Base-by-base conservation (phyloP, 2,888 invertebrate species). In the Drepana falcataria region DNA sequence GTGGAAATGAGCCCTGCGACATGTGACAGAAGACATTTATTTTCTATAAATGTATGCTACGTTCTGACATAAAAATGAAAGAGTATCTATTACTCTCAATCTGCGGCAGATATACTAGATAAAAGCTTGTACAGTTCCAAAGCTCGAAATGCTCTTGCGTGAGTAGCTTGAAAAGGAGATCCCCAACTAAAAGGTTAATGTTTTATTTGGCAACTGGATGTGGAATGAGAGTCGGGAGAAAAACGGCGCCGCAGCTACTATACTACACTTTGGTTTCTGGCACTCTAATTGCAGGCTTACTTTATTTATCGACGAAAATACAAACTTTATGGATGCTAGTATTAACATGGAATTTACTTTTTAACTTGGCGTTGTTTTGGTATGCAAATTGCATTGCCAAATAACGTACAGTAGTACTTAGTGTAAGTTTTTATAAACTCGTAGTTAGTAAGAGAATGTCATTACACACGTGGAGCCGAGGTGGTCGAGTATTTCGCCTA, bases 141-240 rank as follows among this genome's bases (percentile, higher is more conserved):
- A 49, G 49, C 49, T 33, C 37, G n/a, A 49, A 49, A 49, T 49
- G 37, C 2, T 49, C 33, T 49, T 49, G 49, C 33, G 53, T 56
- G 56, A 49, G 62, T 59, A 57, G 62, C 65, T 65, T 56, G 57
- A 55, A 48, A 62, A 60, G 60, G 51, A 59, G 55, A 51, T 40
- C 21, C 21, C 21, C 21, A 59, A 58, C 58, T 60, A 64, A 67
- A 67, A 62, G 55, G 58, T 59, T 60, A 67, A 70, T 71, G 67
- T 70, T 75, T 65, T 67, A 68, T 71, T 75, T 75, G 69, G 71
- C 73, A 73, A 54, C 9, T 9, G 2, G 55, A 55, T 49, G 40
- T 51, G 55, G 48, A 59, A 57, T 57, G 61, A 61, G 58, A 65
- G 51, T 59, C 54, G 59, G 59, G 60, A 63, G 71, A 64, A 66